Evolutionary conservation across 1,140 invertebrate species (phyloP), one percentile per base, ranked within the genome.

Genomic region (Nomia melanderi): DNA sequence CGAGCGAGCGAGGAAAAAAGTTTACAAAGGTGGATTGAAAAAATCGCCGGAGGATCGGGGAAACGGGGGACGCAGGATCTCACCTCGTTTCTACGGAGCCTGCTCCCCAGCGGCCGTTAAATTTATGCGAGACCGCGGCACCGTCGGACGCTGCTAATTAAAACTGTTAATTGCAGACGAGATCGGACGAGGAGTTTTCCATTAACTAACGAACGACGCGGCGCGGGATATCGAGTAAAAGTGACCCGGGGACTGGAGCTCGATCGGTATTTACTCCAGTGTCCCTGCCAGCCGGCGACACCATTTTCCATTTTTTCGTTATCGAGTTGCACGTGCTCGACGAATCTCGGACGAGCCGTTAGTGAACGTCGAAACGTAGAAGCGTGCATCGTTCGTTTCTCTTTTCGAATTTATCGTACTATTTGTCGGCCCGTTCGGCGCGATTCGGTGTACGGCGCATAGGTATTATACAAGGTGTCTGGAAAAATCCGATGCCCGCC

Each of bases 111-210:
- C 59, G 36, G 23, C 72, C 81, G 77, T 80, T 77, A 83, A 84
- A 83, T 83, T 80, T 83, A 83, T 84, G 69, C 81, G 27, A 60
- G 60, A 27, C 27, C n/a, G 14, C 31, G 47, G n/a, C 56, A 54
- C 14, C 39, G 62, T 27, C 65, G 33, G 56, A 77, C 33, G 41
- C 14, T 29, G 31, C 65, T 62, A 83, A 82, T 83, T 83, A 82
- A 82, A 82, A 73, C 65, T 53, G 41, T n/a, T 76, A 64, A 60
- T 75, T 57, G 41, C 60, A 50, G 70, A 50, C 50, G 31, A 23
- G 59, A 74, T 56, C 33, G 31, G 53, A 47, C 4, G n/a, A 53
- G 14, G 29, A 31, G 60, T 74, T 9, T 29, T 54, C 29, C 53
- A 71, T 60, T 25, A 25, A 29, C 20, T 20, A 25, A 0, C 39